These are phyloP conservation scores for Copsychus sechellarum DNA, from an alignment of 2,113 vertebrate genomes.

Conservation along the genomic window DNA sequence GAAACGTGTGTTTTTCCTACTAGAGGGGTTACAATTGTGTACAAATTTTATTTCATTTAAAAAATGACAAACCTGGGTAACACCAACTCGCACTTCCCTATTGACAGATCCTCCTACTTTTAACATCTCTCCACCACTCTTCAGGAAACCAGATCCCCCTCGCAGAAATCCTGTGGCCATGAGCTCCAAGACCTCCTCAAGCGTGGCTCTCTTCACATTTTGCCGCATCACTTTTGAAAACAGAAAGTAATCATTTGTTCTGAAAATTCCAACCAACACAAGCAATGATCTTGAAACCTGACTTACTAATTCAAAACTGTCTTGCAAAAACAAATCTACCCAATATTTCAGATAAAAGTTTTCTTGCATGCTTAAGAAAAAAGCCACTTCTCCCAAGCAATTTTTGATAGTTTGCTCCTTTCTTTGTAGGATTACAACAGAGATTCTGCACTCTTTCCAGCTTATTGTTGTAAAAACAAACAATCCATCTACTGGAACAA, in stretches of 20 bases:
- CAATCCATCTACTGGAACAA: not conserved
- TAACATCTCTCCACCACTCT: slow-evolving; percentile 97
- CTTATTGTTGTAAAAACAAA: not conserved
- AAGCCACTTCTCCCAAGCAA: not conserved
- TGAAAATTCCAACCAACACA: not conserved
- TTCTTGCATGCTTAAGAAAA: not conserved
- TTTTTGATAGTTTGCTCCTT: not conserved
- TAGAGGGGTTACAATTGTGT: not conserved
- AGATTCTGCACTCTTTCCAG: not conserved
- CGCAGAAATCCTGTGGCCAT: slow-evolving; percentile 97
- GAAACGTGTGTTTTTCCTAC: not conserved
- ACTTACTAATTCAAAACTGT: not conserved
- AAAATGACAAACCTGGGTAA: slow-evolving; percentile 89
- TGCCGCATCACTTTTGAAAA: slow-evolving; percentile 91
- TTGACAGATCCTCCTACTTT: slow-evolving; percentile 97
- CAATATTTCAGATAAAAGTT: not conserved
- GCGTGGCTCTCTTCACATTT: slow-evolving; percentile 93
- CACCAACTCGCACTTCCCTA: slow-evolving; percentile 96
- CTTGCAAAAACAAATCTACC: not conserved
- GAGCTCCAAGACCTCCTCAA: slow-evolving; percentile 96
- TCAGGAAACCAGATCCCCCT: slow-evolving; percentile 94
- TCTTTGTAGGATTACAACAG: not conserved
- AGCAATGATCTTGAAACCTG: not conserved
- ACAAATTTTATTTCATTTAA: not conserved
- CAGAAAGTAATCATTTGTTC: not conserved